Evolutionary conservation across 2,888 invertebrate species (phyloP).

Genomic region (Sepiola atlantica): DNA sequence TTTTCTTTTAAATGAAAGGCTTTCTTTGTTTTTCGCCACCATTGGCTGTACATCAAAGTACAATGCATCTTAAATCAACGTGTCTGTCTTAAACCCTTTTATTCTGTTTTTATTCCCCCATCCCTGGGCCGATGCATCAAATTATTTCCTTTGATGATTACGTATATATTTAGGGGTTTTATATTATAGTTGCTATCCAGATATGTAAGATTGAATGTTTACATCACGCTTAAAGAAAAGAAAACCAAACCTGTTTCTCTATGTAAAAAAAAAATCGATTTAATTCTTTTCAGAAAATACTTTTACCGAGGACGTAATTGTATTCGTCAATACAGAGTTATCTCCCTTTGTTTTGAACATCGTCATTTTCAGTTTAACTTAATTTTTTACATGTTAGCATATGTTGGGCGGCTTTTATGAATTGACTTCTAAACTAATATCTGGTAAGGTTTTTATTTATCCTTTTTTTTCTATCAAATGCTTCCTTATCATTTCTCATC

Average conservation of each 20-base stretch:
- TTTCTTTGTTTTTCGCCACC: not conserved
- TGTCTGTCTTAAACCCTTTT: not conserved
- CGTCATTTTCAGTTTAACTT: no score
- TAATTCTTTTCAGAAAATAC: no score
- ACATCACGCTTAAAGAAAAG: not conserved
- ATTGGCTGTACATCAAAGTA: not conserved
- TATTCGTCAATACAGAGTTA: no score
- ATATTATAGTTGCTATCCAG: not conserved
- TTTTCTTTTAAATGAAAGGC: not conserved
- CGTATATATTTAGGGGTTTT: not conserved
- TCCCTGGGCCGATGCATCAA: not conserved
- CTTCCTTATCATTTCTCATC: no score
- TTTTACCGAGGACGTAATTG: no score
- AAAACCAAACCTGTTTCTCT: not conserved
- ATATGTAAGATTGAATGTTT: not conserved
- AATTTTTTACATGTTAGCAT: no score
- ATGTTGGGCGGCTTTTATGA: no score
- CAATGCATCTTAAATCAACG: not conserved
- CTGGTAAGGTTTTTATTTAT: no score
- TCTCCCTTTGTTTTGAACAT: no score
- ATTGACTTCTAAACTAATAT: no score
- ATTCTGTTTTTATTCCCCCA: not conserved
- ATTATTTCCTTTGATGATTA: not conserved
- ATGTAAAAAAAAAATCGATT: not conserved
- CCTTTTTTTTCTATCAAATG: no score